These are phyloP conservation scores for Chymomyza costata DNA, from an alignment of 1,140 invertebrate genomes.

Conservation along the genomic window DNA sequence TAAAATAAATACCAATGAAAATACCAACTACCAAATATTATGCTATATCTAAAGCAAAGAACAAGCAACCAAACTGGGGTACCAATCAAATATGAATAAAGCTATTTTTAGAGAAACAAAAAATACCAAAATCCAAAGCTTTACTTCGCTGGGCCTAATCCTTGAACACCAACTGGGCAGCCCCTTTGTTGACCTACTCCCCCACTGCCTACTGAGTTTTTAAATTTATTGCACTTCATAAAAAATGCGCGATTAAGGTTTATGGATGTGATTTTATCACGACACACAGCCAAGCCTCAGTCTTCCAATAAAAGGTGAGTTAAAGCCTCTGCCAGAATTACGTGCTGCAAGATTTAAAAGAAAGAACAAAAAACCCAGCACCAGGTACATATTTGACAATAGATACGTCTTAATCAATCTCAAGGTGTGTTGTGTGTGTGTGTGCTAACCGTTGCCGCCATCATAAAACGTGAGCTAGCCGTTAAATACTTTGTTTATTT, in stretches of 20 bases:
- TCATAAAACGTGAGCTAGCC: slow-evolving; percentile 7
- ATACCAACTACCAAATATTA: slow-evolving; percentile 31
- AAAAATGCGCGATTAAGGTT: slow-evolving; percentile 70
- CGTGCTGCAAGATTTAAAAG: slow-evolving; percentile 39
- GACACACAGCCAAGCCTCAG: slow-evolving; percentile 13
- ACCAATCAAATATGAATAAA: slow-evolving; percentile 72
- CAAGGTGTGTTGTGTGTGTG: slow-evolving; percentile 29
- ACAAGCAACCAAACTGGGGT: slow-evolving; percentile 43
- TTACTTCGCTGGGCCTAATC: background rate
- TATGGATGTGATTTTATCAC: slow-evolving; percentile 72
- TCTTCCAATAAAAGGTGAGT: background rate
- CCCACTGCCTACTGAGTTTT: background rate
- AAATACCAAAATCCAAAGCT: slow-evolving; percentile 6
- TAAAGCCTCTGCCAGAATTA: slow-evolving; percentile 17
- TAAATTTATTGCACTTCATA: slow-evolving; percentile 71
- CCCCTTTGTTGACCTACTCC: too few relatives aligned
- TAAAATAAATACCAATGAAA: slow-evolving; percentile 12
- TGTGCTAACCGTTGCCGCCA: too few relatives aligned
- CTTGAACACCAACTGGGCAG: too few relatives aligned
- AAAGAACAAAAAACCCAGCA: slow-evolving; percentile 20
- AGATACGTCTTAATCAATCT: slow-evolving; percentile 73
- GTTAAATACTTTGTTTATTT: slow-evolving; percentile 37
- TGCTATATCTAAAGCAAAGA: too few relatives aligned
- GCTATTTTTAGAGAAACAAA: slow-evolving; percentile 70
- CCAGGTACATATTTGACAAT: slow-evolving; percentile 53